Evolutionary conservation across 30 jellyfish, hydroid and myxozoan species (phyloP).

Genomic region (Cassiopea xamachana): DNA sequence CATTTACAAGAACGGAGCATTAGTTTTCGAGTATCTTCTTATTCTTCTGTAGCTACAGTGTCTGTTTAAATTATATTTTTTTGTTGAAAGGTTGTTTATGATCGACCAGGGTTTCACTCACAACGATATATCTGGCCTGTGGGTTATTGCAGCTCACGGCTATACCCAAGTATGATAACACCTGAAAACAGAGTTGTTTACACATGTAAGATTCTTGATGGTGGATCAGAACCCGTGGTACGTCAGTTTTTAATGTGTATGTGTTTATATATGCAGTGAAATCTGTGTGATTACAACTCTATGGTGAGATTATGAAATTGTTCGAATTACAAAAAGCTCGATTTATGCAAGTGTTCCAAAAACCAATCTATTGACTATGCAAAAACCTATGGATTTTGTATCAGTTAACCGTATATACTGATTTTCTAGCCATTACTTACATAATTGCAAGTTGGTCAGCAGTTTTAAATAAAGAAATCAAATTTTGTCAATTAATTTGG

Average conservation of each 20-base stretch:
- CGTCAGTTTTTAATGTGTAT: background rate
- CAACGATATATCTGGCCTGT: constrained; percentile 96
- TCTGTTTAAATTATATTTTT: background rate
- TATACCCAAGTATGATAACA: constrained; percentile 91
- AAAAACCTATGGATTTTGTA: too few species aligned
- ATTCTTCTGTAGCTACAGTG: background rate
- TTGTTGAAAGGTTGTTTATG: constrained; percentile 67
- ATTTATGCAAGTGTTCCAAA: too few species aligned
- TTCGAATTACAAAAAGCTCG: too few species aligned
- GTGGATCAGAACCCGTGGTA: constrained; percentile 96
- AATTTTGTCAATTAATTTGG: too few species aligned
- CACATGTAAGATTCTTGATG: constrained; percentile 87
- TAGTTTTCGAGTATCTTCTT: background rate
- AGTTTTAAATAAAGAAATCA: too few species aligned
- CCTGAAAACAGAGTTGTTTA: constrained; percentile 86
- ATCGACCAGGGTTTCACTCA: constrained; percentile 91
- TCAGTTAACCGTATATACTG: too few species aligned
- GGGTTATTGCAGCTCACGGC: constrained; percentile 92
- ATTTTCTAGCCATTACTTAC: too few species aligned
- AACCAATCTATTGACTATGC: too few species aligned
- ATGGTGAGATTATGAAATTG: too few species aligned
- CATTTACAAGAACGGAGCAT: background rate
- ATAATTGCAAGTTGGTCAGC: too few species aligned
- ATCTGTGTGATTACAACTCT: too few species aligned
- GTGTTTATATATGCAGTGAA: background rate